Evolutionary conservation across 2,888 invertebrate species (phyloP).

Genomic region (Drosophila leonis): DNA sequence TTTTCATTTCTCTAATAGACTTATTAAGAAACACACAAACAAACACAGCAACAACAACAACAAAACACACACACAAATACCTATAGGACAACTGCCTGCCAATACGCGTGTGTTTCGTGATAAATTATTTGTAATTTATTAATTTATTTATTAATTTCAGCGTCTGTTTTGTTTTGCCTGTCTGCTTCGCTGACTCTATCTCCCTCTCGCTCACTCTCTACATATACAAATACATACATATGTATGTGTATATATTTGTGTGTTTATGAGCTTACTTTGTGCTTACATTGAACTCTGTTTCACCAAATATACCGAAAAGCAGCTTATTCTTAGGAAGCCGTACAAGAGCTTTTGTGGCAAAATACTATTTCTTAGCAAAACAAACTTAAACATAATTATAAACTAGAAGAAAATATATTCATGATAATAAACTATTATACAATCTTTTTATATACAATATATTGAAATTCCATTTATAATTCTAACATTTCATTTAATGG

Average conservation of each 20-base stretch:
- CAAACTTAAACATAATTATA: background rate
- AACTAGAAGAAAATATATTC: background rate
- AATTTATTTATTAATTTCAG: slow-evolving; percentile 79
- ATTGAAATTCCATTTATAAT: background rate
- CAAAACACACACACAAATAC: slow-evolving; percentile 17
- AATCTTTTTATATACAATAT: background rate
- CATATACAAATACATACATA: background rate
- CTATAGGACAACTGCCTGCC: slow-evolving; percentile 45
- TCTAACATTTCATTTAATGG: background rate
- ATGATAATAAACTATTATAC: background rate
- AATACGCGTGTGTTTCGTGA: slow-evolving; percentile 66
- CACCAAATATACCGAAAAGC: slow-evolving; percentile 1
- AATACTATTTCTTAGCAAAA: background rate
- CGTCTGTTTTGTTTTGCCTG: slow-evolving; percentile 49
- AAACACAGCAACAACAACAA: slow-evolving; percentile 3
- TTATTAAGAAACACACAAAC: slow-evolving; percentile 69
- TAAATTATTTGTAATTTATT: slow-evolving; percentile 82
- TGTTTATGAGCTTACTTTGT: background rate
- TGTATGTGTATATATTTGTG: background rate
- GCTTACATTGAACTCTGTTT: slow-evolving; percentile 18
- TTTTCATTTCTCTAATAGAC: slow-evolving; percentile 82
- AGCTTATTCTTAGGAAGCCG: slow-evolving; percentile 17
- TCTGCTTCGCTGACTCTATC: slow-evolving; percentile 13
- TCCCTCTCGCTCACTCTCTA: background rate
- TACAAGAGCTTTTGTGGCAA: slow-evolving; percentile 2